Percentiles rank a stretch among this genome's conserved stretches.
phyloP scores from a whole-genome alignment of 2,888 invertebrate genomes.

The Acanthacorydalis orientalis region DNA sequence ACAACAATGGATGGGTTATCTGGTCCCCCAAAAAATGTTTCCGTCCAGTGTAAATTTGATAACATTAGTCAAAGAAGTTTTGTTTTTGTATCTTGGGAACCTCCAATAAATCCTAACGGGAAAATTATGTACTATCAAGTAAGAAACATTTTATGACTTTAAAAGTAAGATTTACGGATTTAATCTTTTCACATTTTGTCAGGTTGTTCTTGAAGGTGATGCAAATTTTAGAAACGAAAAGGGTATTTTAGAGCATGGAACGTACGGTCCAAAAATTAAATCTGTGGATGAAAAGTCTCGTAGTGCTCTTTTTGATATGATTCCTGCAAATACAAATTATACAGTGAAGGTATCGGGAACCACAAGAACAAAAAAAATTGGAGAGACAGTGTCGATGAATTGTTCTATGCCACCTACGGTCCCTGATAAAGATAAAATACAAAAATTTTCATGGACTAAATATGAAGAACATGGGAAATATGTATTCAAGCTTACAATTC shows the following conservation, averaged over 20 bases:
- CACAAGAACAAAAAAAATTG: conserved; percentile 57
- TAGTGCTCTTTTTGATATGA: conserved; percentile 42
- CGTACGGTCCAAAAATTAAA: conserved; percentile 40
- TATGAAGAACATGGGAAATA: conserved; percentile 46
- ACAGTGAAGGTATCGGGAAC: conserved; percentile 61
- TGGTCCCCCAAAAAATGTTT: conserved; percentile 51
- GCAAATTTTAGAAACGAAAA: conserved; percentile 35
- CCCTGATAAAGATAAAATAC: conserved; percentile 46
- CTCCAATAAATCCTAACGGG: conserved; percentile 58
- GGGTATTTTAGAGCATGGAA: conserved; percentile 31
- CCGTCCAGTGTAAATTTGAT: conserved; percentile 46
- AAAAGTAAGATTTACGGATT: conserved; percentile 2
- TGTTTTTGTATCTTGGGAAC: conserved; percentile 55
- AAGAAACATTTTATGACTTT: conserved; percentile 14
- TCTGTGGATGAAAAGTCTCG: conserved; percentile 33
- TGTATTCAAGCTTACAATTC: conserved; percentile 58
- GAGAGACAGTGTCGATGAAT: conserved; percentile 40
- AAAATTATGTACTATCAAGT: conserved; percentile 64
- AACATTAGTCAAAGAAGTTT: conserved; percentile 39
- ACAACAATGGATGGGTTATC: conserved; percentile 72
- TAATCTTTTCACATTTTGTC: conserved; percentile 8
- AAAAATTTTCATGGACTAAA: conserved; percentile 42
- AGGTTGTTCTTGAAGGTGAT: conserved; percentile 33
- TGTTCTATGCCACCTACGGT: conserved; percentile 56
- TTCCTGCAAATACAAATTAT: conserved; percentile 72